Percentiles rank a stretch among this genome's conserved stretches.
Evolutionary conservation across 2,797 vertebrate species (phyloP).

Genomic region (Falco concolor): DNA sequence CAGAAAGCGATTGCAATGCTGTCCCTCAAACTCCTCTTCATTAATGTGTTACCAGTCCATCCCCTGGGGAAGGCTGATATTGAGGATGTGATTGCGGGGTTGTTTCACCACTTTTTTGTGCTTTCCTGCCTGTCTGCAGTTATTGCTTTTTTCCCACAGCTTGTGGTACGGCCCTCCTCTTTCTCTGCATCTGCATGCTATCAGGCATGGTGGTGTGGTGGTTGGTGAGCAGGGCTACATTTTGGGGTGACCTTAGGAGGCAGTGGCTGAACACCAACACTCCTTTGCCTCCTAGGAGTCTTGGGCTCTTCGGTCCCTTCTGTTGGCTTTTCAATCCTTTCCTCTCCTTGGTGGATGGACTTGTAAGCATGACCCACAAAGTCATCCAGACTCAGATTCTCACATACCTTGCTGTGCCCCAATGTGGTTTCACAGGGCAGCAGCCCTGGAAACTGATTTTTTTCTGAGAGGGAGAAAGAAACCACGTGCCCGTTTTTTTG

Average conservation of each 20-base stretch:
- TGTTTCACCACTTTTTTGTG: background rate
- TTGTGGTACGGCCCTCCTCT: background rate
- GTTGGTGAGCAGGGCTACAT: background rate
- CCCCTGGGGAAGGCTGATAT: background rate
- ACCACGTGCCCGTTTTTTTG: background rate
- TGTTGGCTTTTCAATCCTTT: background rate
- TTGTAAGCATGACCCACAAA: background rate
- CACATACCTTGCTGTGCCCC: background rate
- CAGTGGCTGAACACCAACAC: background rate
- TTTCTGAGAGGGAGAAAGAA: background rate
- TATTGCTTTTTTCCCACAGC: background rate
- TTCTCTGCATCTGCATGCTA: background rate
- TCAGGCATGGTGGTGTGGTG: fast-evolving
- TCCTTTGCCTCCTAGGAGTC: background rate
- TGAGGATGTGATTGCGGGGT: fast-evolving
- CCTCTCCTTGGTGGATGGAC: background rate
- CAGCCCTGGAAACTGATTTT: background rate
- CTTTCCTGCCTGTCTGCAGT: background rate
- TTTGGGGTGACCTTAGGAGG: background rate
- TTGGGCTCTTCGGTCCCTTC: background rate
- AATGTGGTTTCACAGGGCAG: background rate
- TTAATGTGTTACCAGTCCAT: background rate
- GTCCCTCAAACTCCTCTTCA: background rate
- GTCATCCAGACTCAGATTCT: background rate
- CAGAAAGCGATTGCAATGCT: background rate